These are phyloP conservation scores for Callaeas wilsoni DNA, from an alignment of 2,113 vertebrate species.

Conservation along the genomic window DNA sequence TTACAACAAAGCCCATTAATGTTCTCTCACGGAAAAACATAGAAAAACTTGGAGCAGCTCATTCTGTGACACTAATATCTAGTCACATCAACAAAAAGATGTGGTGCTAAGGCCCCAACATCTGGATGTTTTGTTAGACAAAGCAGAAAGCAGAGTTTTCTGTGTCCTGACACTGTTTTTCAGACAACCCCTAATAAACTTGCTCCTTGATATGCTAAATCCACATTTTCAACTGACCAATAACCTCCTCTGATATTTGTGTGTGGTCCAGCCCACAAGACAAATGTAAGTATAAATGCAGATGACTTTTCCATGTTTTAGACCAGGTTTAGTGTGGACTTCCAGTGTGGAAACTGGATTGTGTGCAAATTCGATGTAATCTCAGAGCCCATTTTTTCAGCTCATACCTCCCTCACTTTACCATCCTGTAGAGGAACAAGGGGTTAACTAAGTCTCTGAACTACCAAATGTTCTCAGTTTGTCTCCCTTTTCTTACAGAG, in stretches of 20 bases:
- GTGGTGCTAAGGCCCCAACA: background rate
- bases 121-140: background rate
- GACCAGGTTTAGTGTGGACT: background rate
- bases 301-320: background rate
- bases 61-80: background rate
- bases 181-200: background rate
- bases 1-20: background rate
- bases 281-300: background rate
- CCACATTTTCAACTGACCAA: background rate
- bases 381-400: background rate
- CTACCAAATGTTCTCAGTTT: background rate
- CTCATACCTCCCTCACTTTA: background rate
- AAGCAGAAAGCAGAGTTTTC: background rate
- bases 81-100: background rate
- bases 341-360: background rate
- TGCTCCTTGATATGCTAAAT: background rate
- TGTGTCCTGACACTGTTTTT: background rate
- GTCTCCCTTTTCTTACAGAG: background rate
- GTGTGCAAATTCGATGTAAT: rapidly evolving
- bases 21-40: background rate
- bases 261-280: background rate
- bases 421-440: background rate
- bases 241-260: background rate
- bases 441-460: background rate
- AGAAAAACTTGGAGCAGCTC: background rate